Conservation (phyloP, 2,888 invertebrate genomes). For the Lucinisca nassula region DNA sequence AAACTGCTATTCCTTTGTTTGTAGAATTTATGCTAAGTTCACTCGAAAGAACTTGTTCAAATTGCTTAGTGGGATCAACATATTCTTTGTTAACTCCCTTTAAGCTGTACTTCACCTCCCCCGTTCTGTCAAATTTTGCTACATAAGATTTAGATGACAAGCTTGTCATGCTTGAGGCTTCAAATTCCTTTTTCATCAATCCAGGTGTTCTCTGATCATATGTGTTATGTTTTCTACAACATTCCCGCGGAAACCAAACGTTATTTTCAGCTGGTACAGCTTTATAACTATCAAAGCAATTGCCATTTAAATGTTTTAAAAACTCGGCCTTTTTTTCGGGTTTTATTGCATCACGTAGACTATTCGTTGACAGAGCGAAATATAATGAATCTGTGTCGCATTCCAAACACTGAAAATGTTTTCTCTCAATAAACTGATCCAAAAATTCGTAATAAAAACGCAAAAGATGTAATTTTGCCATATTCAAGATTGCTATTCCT, state of each 20-base stretch:
- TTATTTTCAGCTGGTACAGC: neutral
- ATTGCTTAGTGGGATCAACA: too few relatives aligned
- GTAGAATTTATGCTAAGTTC: too few relatives aligned
- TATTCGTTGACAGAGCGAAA: conserved; percentile 6
- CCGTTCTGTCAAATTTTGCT: neutral
- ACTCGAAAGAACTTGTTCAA: too few relatives aligned
- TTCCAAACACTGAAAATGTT: conserved; percentile 49
- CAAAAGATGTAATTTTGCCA: conserved; percentile 64
- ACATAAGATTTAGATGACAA: conserved; percentile 18
- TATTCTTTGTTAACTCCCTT: too few relatives aligned
- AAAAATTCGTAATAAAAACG: conserved; percentile 59
- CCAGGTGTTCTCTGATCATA: neutral
- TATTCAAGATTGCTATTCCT: conserved; percentile 61
- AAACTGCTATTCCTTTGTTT: too few relatives aligned
- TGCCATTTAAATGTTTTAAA: neutral
- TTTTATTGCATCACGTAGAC: conserved; percentile 11
- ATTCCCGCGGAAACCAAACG: conserved; percentile 19
- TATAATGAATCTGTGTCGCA: conserved; percentile 63
- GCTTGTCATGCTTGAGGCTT: conserved; percentile 33
- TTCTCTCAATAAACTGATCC: conserved; percentile 36
- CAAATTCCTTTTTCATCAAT: conserved; percentile 13
- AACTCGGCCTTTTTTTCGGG: conserved; percentile 10
- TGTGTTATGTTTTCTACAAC: neutral
- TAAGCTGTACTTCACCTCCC: neutral
- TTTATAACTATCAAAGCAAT: conserved; percentile 1